Base-by-base conservation (phyloP, 92 coral and sea anemone species). In the Pocillopora meandrina region DNA sequence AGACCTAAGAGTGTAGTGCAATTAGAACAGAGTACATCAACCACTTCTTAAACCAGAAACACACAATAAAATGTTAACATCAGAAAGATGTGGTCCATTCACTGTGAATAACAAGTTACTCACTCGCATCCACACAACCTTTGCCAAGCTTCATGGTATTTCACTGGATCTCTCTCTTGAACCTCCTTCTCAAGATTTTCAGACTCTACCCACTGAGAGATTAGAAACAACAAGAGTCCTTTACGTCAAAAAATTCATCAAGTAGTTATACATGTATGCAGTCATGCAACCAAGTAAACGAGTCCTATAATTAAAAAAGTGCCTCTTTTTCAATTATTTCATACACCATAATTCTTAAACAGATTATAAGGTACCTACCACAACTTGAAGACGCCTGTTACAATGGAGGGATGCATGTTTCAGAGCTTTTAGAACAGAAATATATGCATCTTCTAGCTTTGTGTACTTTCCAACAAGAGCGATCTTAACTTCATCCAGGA, bases 401-500 rank as follows among this genome's bases (percentile, higher is more conserved):
- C 98, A 96, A 83, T 96, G 98, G 14, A 96, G 80, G 18, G 95
- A 84, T 2, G 98, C 95, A 82, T 96, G 98, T 66, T 95, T 96
- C 42, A 96, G 92, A 34, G 99, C 98, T 83, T 96, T 96, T 47
- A 94, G 72, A 34, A 96, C 98, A 69, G 99, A 96, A 31, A 96
- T 87, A 62, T 96, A 96, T 14, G 99, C 99, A 87, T 96, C 99
- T 70, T 92, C 94, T 67, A 96, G 81, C 82, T 89, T 87, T 14
- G 94, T 95, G 88, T 96, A 96, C 75, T 96, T 96, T 12, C 99
- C 99, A 90, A 96, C 99, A 85, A 96, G 82, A 9, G 91, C 99
- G 77, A 96, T 96, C 74, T 92, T 92, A 36, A 96, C 98, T 65
- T 83, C 93, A 77, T 89, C 93, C 8, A 86, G 87, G 52, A 59